Conservation (phyloP, 1,140 invertebrate genomes). For the Cydia amplana region DNA sequence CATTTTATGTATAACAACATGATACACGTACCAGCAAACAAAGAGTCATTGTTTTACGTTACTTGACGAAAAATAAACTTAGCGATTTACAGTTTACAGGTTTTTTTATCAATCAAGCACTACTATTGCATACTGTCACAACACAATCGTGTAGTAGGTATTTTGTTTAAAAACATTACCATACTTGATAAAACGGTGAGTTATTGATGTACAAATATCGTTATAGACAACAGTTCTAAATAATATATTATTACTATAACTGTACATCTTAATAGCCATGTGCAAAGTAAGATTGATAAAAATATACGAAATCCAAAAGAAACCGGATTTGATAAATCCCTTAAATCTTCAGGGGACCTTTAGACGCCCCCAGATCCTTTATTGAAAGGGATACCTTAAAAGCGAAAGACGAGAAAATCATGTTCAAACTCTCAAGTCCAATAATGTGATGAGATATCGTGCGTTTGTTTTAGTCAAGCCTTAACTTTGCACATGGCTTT, state of each 20-base stretch:
- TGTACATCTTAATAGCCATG: conserved; percentile 26
- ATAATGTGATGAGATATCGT: conserved; percentile 50
- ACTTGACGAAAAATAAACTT: background rate
- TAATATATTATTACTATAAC: conserved; percentile 10
- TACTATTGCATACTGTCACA: conserved; percentile 29
- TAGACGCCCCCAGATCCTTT: background rate
- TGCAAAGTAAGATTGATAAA: background rate
- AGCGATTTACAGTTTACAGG: conserved; percentile 22
- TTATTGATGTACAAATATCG: conserved; percentile 21
- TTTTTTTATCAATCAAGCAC: background rate
- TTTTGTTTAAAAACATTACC: conserved; percentile 4
- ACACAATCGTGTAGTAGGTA: conserved; percentile 15
- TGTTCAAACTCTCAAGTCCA: conserved; percentile 46
- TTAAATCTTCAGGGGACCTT: background rate
- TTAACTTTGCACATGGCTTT: conserved; percentile 54
- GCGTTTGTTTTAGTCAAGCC: conserved; percentile 38
- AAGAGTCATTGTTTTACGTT: conserved; percentile 8
- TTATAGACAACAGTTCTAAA: conserved; percentile 28
- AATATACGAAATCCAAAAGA: background rate
- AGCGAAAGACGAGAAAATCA: conserved; percentile 38
- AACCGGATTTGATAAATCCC: background rate
- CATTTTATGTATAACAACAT: background rate
- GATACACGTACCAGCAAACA: conserved; percentile 6
- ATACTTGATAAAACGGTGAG: conserved; percentile 10
- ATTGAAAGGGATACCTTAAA: conserved; percentile 12